Evolutionary conservation across 2,797 vertebrate species (phyloP).

Genomic region (Thripadectes ignobilis): DNA sequence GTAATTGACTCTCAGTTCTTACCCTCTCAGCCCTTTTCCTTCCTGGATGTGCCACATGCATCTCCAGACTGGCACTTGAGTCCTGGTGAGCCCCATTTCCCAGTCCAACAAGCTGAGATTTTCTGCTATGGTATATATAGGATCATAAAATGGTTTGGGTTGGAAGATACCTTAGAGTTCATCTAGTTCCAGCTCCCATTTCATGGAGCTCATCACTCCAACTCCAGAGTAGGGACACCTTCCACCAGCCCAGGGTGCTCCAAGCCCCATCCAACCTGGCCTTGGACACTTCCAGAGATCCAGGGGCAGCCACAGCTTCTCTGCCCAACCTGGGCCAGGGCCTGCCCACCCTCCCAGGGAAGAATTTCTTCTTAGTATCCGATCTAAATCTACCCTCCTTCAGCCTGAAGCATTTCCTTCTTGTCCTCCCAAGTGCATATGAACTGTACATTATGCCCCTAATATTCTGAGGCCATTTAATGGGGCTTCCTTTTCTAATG

Average conservation of each 20-base stretch:
- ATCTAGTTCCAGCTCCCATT: not conserved
- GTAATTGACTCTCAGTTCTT: not conserved
- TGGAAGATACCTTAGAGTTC: not conserved
- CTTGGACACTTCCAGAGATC: not conserved
- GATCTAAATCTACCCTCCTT: not conserved
- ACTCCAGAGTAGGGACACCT: not conserved
- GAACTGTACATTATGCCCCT: not conserved
- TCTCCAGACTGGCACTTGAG: not conserved
- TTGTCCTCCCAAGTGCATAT: not conserved
- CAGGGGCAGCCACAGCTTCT: not conserved
- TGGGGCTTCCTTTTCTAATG: not conserved
- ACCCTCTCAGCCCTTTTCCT: not conserved
- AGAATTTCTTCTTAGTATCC: too few relatives aligned
- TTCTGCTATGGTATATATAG: not conserved
- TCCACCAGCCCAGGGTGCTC: rapidly evolving
- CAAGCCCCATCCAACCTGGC: rapidly evolving
- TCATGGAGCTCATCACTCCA: not conserved
- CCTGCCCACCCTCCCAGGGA: rapidly evolving
- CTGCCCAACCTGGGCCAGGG: not conserved
- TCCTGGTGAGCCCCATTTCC: not conserved
- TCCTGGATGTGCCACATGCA: not conserved
- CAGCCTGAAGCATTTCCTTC: not conserved
- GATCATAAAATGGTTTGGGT: not conserved
- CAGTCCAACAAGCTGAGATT: not conserved
- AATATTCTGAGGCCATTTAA: not conserved